Evolutionary conservation across 2,888 invertebrate genomes (phyloP).

Genomic region (Hypomecis atomaria): DNA sequence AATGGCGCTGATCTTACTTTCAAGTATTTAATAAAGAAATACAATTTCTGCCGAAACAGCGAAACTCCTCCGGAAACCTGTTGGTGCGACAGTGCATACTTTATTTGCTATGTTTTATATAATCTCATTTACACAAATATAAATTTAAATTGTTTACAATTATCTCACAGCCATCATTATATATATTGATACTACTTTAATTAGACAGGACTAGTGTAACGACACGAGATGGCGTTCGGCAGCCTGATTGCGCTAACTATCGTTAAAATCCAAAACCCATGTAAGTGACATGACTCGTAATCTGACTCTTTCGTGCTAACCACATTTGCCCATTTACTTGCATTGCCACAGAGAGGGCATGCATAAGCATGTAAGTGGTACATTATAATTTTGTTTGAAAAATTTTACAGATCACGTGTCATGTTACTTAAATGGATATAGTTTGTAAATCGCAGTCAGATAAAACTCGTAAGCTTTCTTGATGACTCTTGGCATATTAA

Average conservation of each 20-base stretch:
- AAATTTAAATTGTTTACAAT: slow-evolving; percentile 84
- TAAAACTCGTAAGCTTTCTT: no score
- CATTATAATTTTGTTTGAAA: no score
- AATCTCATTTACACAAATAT: slow-evolving; percentile 79
- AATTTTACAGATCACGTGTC: no score
- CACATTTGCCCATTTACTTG: no score
- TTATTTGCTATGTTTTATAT: slow-evolving; percentile 66
- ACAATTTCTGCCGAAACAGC: slow-evolving; percentile 44
- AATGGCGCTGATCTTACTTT: slow-evolving; percentile 9
- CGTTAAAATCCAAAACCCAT: neutral
- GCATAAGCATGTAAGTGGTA: no score
- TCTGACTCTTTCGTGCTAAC: no score
- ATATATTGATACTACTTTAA: slow-evolving; percentile 85
- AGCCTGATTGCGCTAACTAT: slow-evolving; percentile 7
- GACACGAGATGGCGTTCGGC: slow-evolving; percentile 72
- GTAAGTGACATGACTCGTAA: neutral
- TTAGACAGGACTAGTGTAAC: slow-evolving; percentile 81
- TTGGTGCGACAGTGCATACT: slow-evolving; percentile 64
- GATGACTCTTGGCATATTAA: no score
- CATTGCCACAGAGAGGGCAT: no score
- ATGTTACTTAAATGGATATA: no score
- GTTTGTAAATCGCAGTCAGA: no score
- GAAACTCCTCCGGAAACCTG: slow-evolving; percentile 51
- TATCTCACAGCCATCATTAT: slow-evolving; percentile 85
- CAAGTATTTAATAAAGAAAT: slow-evolving; percentile 8